Evolutionary conservation across 2,113 vertebrate genomes (phyloP).

Genomic region (Theristicus caerulescens): DNA sequence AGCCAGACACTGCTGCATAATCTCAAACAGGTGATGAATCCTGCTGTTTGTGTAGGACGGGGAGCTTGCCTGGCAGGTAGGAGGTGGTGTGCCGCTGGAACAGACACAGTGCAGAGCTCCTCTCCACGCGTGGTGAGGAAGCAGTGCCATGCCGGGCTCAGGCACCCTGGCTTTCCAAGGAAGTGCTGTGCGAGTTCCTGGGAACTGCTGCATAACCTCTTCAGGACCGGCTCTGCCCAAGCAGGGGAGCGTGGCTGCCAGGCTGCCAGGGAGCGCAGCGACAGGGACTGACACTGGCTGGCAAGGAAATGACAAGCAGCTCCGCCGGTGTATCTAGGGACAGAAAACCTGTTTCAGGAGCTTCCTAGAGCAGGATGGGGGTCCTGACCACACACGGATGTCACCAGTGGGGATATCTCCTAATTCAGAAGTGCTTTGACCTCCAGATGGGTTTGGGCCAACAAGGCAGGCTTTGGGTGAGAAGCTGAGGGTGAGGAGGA

Average conservation of each 20-base stretch:
- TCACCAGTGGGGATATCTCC: background rate
- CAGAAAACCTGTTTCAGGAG: background rate
- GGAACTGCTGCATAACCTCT: background rate
- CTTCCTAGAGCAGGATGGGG: background rate
- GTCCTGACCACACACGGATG: background rate
- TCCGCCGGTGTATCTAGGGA: fast-evolving
- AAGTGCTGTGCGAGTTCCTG: background rate
- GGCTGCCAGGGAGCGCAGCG: fast-evolving
- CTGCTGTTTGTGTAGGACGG: background rate
- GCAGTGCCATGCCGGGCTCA: background rate
- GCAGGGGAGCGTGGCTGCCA: fast-evolving
- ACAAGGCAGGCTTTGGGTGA: background rate
- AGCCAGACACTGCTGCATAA: fast-evolving
- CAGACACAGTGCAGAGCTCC: background rate
- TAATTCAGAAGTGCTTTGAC: background rate
- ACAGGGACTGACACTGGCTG: fast-evolving
- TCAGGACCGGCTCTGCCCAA: fast-evolving
- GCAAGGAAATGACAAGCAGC: background rate
- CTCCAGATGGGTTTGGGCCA: background rate
- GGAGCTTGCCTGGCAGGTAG: background rate
- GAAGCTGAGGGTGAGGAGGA: background rate
- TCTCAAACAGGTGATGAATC: background rate
- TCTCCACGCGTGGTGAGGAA: fast-evolving
- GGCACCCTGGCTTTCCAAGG: background rate
- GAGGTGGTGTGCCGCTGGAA: background rate